These are phyloP conservation scores for Cuniculus paca DNA, from an alignment of 2,797 vertebrate genomes.

Conservation along the genomic window DNA sequence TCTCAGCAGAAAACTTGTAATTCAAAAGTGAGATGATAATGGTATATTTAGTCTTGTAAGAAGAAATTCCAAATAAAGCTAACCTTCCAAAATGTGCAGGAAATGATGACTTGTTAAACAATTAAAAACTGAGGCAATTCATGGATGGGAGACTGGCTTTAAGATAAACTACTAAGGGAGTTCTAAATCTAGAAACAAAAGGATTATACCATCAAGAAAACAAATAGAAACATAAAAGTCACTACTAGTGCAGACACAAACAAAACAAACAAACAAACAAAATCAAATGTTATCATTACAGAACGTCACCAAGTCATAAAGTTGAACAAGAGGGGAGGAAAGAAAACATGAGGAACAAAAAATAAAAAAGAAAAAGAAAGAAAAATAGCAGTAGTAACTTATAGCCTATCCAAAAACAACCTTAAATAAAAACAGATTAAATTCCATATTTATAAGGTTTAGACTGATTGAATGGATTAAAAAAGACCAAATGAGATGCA, in stretches of 20 bases:
- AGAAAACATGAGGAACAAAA: not conserved
- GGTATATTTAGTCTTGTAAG: not conserved
- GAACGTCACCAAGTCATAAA: not conserved
- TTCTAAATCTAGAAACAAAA: not conserved
- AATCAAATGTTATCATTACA: not conserved
- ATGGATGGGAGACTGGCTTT: not conserved
- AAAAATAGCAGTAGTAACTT: not conserved
- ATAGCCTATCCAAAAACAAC: not conserved
- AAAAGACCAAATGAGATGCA: not conserved
- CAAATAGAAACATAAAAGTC: not conserved
- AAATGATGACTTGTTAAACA: not conserved
- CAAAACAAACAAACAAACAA: not conserved
- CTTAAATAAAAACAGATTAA: not conserved
- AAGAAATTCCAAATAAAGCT: not conserved
- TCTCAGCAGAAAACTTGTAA: not conserved
- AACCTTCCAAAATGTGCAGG: not conserved
- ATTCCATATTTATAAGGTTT: not conserved
- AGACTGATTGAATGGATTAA: not conserved
- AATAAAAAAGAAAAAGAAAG: not conserved
- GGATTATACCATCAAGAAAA: not conserved
- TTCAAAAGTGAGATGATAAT: not conserved
- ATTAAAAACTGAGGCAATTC: not conserved
- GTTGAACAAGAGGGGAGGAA: not conserved
- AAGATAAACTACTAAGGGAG: not conserved
- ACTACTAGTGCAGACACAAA: not conserved